Evolutionary conservation across 2,888 invertebrate genomes (phyloP).

Genomic region (Dolichopus griseipennis): DNA sequence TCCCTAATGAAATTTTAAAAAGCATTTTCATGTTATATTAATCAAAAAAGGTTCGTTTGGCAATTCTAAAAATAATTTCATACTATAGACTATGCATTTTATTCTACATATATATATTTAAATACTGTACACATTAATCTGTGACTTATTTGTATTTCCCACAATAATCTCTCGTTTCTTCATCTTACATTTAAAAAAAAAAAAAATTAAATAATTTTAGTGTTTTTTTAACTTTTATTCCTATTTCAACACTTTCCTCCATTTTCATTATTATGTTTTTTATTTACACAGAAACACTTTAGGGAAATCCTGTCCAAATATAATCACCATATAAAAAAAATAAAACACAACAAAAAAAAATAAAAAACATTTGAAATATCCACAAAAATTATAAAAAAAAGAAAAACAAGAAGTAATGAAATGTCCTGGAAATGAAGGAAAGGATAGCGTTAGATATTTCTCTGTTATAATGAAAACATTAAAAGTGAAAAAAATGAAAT

Average conservation of each 20-base stretch:
- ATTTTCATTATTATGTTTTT: neutral
- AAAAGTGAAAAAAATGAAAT: neutral
- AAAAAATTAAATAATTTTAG: neutral
- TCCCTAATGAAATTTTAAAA: no score
- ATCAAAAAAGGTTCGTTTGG: no score
- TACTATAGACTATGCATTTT: no score
- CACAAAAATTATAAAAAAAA: neutral
- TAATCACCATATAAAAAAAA: neutral
- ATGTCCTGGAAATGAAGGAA: neutral
- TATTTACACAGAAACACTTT: constrained; percentile 3
- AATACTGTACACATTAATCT: no score
- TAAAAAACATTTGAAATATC: no score
- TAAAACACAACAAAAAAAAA: neutral
- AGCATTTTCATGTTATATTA: no score
- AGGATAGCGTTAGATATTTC: neutral
- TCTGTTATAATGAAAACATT: neutral
- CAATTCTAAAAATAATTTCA: no score
- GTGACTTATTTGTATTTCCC: neutral
- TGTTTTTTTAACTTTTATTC: neutral
- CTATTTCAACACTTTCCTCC: neutral
- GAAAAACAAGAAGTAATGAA: neutral
- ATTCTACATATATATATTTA: neutral
- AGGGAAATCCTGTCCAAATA: constrained; percentile 1
- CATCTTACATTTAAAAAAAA: neutral
- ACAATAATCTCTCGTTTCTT: neutral